Base-by-base conservation (phyloP, 2,888 invertebrate genomes). In the Ormyrus nitidulus region DNA sequence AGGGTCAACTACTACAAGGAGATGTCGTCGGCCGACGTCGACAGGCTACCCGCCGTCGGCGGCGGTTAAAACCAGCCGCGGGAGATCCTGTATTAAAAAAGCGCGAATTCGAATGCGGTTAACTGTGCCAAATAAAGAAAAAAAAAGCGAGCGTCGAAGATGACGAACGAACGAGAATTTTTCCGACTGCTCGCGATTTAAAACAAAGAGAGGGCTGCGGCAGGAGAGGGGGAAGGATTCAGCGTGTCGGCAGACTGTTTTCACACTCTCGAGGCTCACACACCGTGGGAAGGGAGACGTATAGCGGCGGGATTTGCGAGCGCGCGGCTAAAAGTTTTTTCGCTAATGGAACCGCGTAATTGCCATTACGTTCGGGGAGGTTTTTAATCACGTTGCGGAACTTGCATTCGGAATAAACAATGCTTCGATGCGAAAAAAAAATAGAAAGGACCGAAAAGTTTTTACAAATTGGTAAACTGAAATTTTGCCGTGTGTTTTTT, bases 1-100 rank as follows among this genome's bases (percentile, higher is more conserved):
- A 83, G 85, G 44, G 64, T 73, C 7, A 82, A 81, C 76, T 81
- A 81, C 62, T 83, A 85, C 82, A 76, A 82, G 49, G 84, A 84
- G 49, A 77, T 81, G 58, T 79, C 85, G 59, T 78, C 84, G 56
- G 83, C 77, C 51, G 84, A 86, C 58, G 81, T 82, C 13, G 83
- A 82, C 59, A 83, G 83, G 81, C 81, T 84, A 10, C 81, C 70
- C 77, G 54, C 61, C 9, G 51, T 64, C 48, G 74, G 65, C 19
- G 77, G 72, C 19, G 77, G 72, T 54, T 80, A 80, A 79, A 4
- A n/a, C 5, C 8, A 5, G 11, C 62, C 49, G 10, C 9, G 54
- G 53, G 53, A 64, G n/a, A 46, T 34, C 44, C 19, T 13, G 13
- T 34, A 59, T 66, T 64, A 49, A 5, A 10, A 4, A 4, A 34